These are phyloP conservation scores for Rhimphoctona megacephalus DNA, from an alignment of 2,888 invertebrate genomes.

Conservation along the genomic window DNA sequence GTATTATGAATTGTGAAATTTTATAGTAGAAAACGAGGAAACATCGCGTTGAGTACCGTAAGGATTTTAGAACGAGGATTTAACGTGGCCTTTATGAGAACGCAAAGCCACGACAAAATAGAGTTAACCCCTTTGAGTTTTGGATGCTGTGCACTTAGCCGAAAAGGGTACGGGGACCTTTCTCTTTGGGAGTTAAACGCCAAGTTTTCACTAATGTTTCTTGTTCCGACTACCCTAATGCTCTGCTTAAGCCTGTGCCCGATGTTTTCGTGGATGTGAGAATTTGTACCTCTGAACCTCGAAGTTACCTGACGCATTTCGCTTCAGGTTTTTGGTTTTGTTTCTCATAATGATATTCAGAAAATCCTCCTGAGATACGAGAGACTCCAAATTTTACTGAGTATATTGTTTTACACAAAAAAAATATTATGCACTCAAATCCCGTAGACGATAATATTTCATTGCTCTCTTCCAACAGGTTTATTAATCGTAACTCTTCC, in stretches of 20 bases:
- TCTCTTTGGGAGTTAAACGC: constrained; percentile 67
- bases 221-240: constrained; percentile 82
- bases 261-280: constrained; percentile 20
- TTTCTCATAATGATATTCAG: constrained; percentile 7
- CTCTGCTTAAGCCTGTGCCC: constrained; percentile 77
- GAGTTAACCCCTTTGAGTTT: constrained; percentile 59
- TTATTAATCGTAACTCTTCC: constrained; percentile 66
- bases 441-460: constrained; percentile 27
- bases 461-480: constrained; percentile 31
- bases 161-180: constrained; percentile 53
- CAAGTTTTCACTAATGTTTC: constrained; percentile 84
- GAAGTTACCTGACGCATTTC: constrained; percentile 53
- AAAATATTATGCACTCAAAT: constrained; percentile 25
- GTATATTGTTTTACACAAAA: constrained; percentile 7
- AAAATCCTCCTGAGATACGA: constrained; percentile 41
- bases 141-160: constrained; percentile 51
- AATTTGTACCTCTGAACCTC: constrained; percentile 54
- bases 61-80: constrained; percentile 71
- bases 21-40: constrained; percentile 35
- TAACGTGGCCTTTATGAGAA: constrained; percentile 69
- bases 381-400: constrained; percentile 35
- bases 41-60: constrained; percentile 47
- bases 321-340: constrained; percentile 2
- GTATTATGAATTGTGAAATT: constrained; percentile 27
- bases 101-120: constrained; percentile 63